A percentile compares a stretch with the other conserved stretches of the same genome.
phyloP scores from a whole-genome alignment of 2,113 vertebrate genomes.

The Gobio gobio region DNA sequence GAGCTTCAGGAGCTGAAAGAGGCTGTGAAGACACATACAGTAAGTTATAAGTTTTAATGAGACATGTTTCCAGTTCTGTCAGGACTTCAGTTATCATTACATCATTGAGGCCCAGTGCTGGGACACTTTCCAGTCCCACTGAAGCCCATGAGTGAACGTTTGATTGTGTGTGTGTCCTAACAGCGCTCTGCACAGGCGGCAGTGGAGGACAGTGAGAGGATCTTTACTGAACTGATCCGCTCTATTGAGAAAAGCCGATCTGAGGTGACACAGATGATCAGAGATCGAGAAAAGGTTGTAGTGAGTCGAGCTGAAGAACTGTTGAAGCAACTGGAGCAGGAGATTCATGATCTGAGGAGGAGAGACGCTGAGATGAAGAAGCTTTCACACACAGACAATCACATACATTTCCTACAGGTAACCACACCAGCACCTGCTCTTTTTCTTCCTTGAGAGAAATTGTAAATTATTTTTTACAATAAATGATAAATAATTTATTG shows the following conservation, averaged over 20 bases:
- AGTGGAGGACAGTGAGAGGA: background rate
- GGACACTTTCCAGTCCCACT: background rate
- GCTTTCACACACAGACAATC: slow-evolving; percentile 17
- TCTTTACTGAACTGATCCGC: background rate
- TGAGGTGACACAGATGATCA: slow-evolving; percentile 23
- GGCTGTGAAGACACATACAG: background rate
- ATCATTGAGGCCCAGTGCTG: too few relatives aligned
- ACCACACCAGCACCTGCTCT: background rate
- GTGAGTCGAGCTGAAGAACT: slow-evolving; percentile 28
- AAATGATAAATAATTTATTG: too few relatives aligned
- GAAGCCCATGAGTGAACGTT: background rate
- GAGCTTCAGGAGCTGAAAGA: background rate
- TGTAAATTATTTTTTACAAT: too few relatives aligned
- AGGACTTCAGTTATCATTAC: background rate
- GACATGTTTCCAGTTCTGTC: background rate
- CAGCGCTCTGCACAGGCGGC: background rate
- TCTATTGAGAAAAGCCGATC: slow-evolving; percentile 5
- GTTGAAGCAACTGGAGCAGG: background rate
- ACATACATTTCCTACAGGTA: slow-evolving; percentile 36
- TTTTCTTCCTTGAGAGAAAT: too few relatives aligned
- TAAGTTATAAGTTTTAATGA: background rate
- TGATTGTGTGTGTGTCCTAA: background rate
- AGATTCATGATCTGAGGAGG: too few relatives aligned
- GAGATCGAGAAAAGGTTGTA: background rate
- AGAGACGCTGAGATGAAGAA: slow-evolving; percentile 33